Conservation (phyloP, 2,797 vertebrate genomes). For the Spinus olivaceus region DNA sequence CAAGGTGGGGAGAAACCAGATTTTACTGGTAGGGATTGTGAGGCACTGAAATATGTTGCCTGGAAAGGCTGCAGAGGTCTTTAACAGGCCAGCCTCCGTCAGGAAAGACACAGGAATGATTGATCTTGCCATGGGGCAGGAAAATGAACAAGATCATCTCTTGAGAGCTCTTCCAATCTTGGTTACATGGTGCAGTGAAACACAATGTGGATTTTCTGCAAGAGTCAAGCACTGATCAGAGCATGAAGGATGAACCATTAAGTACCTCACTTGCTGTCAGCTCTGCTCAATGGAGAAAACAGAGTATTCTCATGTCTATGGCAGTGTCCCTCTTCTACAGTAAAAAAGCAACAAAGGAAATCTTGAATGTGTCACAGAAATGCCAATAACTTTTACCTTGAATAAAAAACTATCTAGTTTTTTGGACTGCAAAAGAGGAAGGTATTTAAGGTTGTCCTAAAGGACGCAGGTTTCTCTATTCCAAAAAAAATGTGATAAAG, state of each 20-base stretch:
- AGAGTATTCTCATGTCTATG: background rate
- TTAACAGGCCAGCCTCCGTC: background rate
- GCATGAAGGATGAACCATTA: background rate
- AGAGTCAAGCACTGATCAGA: background rate
- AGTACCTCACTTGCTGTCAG: background rate
- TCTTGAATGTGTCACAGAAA: background rate
- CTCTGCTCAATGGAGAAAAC: background rate
- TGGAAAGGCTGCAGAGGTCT: background rate
- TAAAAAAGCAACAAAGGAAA: background rate
- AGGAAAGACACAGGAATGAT: background rate
- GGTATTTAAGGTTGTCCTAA: constrained; percentile 15
- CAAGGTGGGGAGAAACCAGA: background rate
- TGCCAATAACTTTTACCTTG: background rate
- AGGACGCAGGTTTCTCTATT: constrained; percentile 3
- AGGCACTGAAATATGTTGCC: background rate
- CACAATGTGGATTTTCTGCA: constrained; percentile 11
- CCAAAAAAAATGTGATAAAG: background rate
- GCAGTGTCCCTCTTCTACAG: background rate
- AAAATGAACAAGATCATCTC: background rate
- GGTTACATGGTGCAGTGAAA: constrained; percentile 1
- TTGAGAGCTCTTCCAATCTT: background rate
- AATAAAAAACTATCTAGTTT: background rate
- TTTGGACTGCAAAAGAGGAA: background rate
- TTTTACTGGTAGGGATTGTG: background rate
- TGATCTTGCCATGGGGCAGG: background rate